Base-by-base conservation (phyloP, 1,140 invertebrate species). In the Nomia melanderi region DNA sequence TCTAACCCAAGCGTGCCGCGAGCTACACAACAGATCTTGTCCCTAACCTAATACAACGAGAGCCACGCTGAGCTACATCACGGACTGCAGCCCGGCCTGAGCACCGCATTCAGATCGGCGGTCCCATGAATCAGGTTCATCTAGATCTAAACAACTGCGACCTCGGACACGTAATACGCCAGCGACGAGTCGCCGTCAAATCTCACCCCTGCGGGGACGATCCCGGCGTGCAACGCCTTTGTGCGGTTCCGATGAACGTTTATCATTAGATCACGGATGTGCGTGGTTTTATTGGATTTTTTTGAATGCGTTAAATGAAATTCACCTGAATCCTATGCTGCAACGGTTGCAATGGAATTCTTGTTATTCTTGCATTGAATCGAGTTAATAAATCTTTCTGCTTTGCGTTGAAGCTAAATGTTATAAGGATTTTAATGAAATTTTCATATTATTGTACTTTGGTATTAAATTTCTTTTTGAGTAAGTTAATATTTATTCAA, bases 11-110 rank as follows among this genome's bases (percentile, higher is more conserved):
- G 85, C 85, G 84, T 86, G 83, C 20, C 47, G 8, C 41, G 6
- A 44, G 20, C 79, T 90, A 81, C 80, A 87, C 80, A 87, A 88
- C 86, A 80, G 62, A 64, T 74, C 79, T 86, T 81, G 87, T 89
- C 89, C 90, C 90, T 91, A 91, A 92, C 91, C 91, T 92, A 87
- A 91, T 92, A 88, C 90, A 92, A 92, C 89, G 72, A 85, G 87
- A 87, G 78, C 86, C 84, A 84, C 67, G 83, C 86, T 87, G 86
- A 86, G 88, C 84, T 79, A 82, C 63, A 75, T 65, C 79, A 77
- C 81, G 73, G 75, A 69, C 82, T 84, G 62, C 20, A 23, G 74
- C 59, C 33, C 56, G 75, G 79, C 81, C 82, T 2, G 81, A 77
- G 82, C 47, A 63, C 81, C 53, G 86, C 79, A 75, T 82, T 63